Percentiles rank a stretch among this genome's conserved stretches.
Conservation (phyloP, 2,888 invertebrate species). For the Machimus rusticus region DNA sequence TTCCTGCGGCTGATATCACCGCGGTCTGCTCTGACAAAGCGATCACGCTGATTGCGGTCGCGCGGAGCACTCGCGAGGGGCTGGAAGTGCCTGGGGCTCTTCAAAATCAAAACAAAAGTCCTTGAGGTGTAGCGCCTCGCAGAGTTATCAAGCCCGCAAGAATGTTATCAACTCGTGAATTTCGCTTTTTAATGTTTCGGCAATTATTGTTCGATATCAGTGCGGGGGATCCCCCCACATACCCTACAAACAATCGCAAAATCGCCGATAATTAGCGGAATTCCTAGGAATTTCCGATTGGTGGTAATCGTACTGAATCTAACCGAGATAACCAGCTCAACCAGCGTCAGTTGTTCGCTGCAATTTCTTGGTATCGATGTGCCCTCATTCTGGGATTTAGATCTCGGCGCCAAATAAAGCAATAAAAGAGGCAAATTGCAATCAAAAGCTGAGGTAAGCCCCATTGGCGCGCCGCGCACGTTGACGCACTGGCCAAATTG, state of each 20-base stretch:
- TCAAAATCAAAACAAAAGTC: neutral
- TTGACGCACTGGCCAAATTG: neutral
- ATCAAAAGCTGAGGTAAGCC: neutral
- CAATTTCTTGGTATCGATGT: conserved; percentile 14
- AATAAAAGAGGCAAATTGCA: neutral
- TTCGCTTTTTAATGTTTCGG: neutral
- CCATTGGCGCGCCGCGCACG: neutral
- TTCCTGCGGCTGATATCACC: conserved; percentile 27
- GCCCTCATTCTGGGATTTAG: neutral
- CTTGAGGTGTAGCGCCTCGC: neutral
- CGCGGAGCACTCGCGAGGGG: neutral
- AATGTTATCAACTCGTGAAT: neutral
- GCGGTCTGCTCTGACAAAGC: conserved; percentile 11
- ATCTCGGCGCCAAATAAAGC: neutral
- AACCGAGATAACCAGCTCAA: neutral
- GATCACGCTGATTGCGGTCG: neutral
- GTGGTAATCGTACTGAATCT: neutral
- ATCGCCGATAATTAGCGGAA: neutral
- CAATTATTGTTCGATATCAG: neutral
- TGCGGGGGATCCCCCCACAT: neutral
- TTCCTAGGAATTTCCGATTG: neutral
- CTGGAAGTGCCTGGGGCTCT: neutral
- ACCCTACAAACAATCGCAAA: neutral
- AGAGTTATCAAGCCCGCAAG: neutral
- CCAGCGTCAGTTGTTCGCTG: neutral